phyloP scores from a whole-genome alignment of 2,888 invertebrate species.

The Pseudanteris insignis region DNA sequence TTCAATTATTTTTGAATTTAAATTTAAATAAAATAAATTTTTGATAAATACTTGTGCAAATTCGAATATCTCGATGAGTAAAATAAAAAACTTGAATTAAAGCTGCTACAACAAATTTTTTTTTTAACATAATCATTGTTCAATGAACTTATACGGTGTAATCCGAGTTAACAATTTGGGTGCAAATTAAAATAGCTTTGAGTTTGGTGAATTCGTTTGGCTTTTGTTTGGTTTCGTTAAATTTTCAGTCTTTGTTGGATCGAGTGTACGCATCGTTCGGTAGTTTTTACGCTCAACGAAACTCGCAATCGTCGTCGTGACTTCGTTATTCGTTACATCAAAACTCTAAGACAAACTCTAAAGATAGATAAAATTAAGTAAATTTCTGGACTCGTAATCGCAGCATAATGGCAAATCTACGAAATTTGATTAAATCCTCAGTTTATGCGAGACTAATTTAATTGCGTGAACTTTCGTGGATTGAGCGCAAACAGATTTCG shows the following conservation, averaged over 20 bases:
- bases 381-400: slow-evolving; percentile 52
- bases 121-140: no score
- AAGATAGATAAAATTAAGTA: slow-evolving; percentile 54
- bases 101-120: no score
- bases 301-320: slow-evolving; percentile 4
- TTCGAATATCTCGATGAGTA: no score
- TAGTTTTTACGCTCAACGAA: not conserved
- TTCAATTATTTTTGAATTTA: no score
- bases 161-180: no score
- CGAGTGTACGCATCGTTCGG: not conserved
- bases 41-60: no score
- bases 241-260: not conserved
- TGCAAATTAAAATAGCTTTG: slow-evolving; percentile 5
- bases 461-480: slow-evolving; percentile 40
- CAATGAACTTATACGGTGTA: no score
- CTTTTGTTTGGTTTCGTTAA: slow-evolving; percentile 6
- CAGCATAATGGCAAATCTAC: slow-evolving; percentile 58
- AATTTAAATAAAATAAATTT: no score
- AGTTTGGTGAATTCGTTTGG: not conserved
- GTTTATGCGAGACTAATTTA: slow-evolving; percentile 38
- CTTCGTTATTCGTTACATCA: slow-evolving; percentile 12
- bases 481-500: slow-evolving; percentile 33
- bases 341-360: slow-evolving; percentile 25
- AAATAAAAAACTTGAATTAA: no score
- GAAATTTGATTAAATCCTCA: slow-evolving; percentile 57